Evolutionary conservation across 2,113 vertebrate species (phyloP), one percentile per base, ranked within the genome.

Genomic region (Platichthys flesus): DNA sequence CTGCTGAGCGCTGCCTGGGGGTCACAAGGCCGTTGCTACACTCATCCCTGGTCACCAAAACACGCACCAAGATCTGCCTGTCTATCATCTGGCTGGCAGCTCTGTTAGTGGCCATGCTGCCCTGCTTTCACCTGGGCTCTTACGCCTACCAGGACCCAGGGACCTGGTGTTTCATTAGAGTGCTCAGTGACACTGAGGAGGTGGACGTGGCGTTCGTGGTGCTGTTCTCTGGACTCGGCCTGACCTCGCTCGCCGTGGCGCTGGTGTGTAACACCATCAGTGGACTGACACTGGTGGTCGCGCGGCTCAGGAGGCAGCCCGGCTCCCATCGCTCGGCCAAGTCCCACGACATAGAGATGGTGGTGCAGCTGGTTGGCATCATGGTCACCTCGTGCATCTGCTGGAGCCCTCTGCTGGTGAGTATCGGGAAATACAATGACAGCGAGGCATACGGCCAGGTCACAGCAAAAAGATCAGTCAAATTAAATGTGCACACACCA

Each of bases 321-420:
- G 65, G 85, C n/a, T 92, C 89, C 20, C 94, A 92, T 58, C 86
- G 87, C 57, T 92, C 91, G 1, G 73, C 93, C 54, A 94, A 92
- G 71, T 95, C 95, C 6, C 96, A 97, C 18, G 96, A 97, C 84
- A 95, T 97, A 59, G 96, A 97, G 91, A 97, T 97, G 96, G 94
- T 97, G 89, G 95, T 95, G 79, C 96, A 97, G 87, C 94, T 97
- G 42, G 90, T 96, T 55, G 96, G 96, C 57, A 96, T 97, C 91
- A 97, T 96, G 94, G 85, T 95, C 80, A 96, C 96, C 5, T 96
- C 96, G 0, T 97, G 95, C 67, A 93, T 97, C 85, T 97, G 96
- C 90, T 97, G 96, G 96, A 96, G 95, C 84, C 96, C 96, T 55
- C 90, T 97, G 82, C 90, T 97, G 96, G 96, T 97, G 87, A 94